Base-by-base conservation (phyloP, 2,888 invertebrate species). In the Platycheirus rosarum region DNA sequence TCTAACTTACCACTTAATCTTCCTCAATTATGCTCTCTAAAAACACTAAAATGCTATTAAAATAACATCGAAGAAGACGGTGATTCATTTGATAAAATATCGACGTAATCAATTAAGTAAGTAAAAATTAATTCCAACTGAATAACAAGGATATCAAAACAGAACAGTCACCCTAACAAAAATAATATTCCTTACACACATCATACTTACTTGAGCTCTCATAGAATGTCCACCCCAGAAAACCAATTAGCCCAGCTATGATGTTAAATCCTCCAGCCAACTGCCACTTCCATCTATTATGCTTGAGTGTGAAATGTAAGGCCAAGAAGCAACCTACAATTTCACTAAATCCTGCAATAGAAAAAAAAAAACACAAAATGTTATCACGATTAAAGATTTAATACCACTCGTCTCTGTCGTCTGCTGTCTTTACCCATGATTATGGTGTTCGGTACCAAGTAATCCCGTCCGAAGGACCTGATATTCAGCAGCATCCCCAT, bases 401-500 rank as follows among this genome's bases (percentile, higher is more conserved):
- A 62, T 44, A 37, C 18, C 14, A 49, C 60, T 16, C 29, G 8
- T 6, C n/a, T 16, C 13, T 40, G 9, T 11, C 40, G 4, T 40
- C 40, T n/a, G 57, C 7, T 8, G 8, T 0, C 49, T 85, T 86
- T 85, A 90, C 91, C 91, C 88, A 91, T 91, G 16, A 91, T 88
- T 49, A 91, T 88, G 3, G 91, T 91, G 60, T 91, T 91, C 0
- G 88, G 85, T 13, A 86, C 88, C 9, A 91, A 86, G 84, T 90
- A 89, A 62, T 89, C 87, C 14, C 91, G 84, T 14, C 91, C 91
- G 79, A 91, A 91, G 16, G 90, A 90, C 77, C 91, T 87, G 14
- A 91, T 89, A 84, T 91, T 91, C 46, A 91, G 85, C 42, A 91
- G 84, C 88, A 90, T 91, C 20, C 91, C 91, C 87, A 91, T 91